phyloP scores from a whole-genome alignment of 2,113 vertebrate genomes.

The Thinocorus orbignyianus region DNA sequence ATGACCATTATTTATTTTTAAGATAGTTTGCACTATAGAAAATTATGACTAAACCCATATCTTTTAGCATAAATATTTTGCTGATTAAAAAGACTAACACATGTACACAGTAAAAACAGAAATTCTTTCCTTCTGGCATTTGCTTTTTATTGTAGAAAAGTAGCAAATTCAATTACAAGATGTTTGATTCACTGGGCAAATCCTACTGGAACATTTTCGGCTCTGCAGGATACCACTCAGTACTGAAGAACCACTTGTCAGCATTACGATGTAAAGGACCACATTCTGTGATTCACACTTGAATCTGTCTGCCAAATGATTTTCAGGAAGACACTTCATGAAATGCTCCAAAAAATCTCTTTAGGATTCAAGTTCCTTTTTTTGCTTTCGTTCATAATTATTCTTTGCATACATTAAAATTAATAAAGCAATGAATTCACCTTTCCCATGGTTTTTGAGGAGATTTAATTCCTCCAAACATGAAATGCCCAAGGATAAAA shows the following conservation, averaged over 20 bases:
- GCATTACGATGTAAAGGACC: slow-evolving; percentile 10
- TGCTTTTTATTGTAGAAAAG: slow-evolving; percentile 18
- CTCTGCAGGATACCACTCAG: slow-evolving; percentile 45
- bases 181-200: slow-evolving; percentile 48
- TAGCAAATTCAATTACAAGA: slow-evolving; percentile 39
- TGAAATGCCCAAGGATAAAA: not conserved
- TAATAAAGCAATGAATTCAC: not conserved
- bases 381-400: slow-evolving; percentile 2
- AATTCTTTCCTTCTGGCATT: not conserved
- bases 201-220: slow-evolving; percentile 28
- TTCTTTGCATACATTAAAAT: not conserved
- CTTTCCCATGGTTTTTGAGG: not conserved
- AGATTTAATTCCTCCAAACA: not conserved
- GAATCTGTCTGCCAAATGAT: slow-evolving; percentile 29
- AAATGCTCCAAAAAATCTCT: not conserved
- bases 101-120: not conserved
- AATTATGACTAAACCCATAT: not conserved
- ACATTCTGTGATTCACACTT: slow-evolving; percentile 22
- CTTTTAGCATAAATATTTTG: slow-evolving; percentile 30
- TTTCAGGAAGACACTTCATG: not conserved
- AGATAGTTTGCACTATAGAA: not conserved
- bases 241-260: slow-evolving; percentile 58
- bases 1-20: not conserved
- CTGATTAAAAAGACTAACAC: slow-evolving; percentile 2
- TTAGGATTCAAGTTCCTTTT: not conserved